Conservation (phyloP, 2,888 invertebrate species). For the Diaprepes abbreviatus region DNA sequence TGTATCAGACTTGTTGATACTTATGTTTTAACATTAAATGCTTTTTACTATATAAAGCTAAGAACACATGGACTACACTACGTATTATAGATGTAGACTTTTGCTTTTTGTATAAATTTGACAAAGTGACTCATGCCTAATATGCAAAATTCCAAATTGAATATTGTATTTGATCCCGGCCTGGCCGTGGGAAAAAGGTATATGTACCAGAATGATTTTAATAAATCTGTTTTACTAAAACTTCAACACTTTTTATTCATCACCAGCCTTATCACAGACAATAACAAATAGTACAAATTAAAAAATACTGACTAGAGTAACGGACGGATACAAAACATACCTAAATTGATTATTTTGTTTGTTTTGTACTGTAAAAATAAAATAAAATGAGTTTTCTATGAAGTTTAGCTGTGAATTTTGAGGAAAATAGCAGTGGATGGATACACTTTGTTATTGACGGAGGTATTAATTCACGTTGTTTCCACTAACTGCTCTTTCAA, state of each 20-base stretch:
- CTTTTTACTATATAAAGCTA: too few relatives aligned
- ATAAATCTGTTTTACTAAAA: slow-evolving; percentile 39
- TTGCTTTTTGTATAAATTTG: too few relatives aligned
- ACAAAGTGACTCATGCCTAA: too few relatives aligned
- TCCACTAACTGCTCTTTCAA: too few relatives aligned
- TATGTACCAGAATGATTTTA: slow-evolving; percentile 24
- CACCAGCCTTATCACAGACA: slow-evolving; percentile 49
- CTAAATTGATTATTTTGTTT: slow-evolving; percentile 31
- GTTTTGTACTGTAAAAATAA: slow-evolving; percentile 47
- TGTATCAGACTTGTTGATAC: too few relatives aligned
- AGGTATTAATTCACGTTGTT: too few relatives aligned
- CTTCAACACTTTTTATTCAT: slow-evolving; percentile 46
- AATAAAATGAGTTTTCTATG: slow-evolving; percentile 38
- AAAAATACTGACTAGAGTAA: slow-evolving; percentile 48
- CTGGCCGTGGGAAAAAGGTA: slow-evolving; percentile 18
- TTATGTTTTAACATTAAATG: too few relatives aligned
- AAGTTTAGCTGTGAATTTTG: slow-evolving; percentile 29
- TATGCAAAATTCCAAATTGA: too few relatives aligned
- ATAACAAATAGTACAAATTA: slow-evolving; percentile 47
- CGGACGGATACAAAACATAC: slow-evolving; percentile 42
- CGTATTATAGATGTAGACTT: too few relatives aligned
- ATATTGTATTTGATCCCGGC: neutral
- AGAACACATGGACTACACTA: too few relatives aligned
- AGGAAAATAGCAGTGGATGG: slow-evolving; percentile 43
- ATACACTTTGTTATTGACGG: slow-evolving; percentile 30